Base-by-base conservation (phyloP, 30 jellyfish, hydroid and myxozoan genomes). In the Pelagia noctiluca region DNA sequence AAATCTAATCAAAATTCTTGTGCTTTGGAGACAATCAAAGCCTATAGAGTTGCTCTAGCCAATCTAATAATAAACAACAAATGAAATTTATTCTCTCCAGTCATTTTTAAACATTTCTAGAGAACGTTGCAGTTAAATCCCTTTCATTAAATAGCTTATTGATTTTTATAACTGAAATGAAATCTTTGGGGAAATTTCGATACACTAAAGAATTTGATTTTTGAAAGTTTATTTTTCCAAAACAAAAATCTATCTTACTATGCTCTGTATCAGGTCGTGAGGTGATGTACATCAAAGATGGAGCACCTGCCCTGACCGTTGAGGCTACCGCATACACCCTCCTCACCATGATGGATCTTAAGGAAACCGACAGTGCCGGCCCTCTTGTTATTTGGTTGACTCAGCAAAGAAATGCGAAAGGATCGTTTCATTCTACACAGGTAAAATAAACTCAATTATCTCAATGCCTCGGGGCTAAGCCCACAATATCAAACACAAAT, bases 321-420 rank as follows among this genome's bases (percentile, higher is more conserved):
- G 96, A 88, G 35, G 65, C 92, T 2, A 88, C 91, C 10, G 72
- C 92, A 0, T 88, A 88, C 35, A 62, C 92, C 5, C 78, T 88
- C 34, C 73, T 88, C 28, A 53, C 92, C 16, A 88, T 75, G 81
- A 47, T 70, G 11, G 75, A 48, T 12, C 33, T 77, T 73, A 73
- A 79, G 7, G 67, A 77, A n/a, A 3, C 63, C 28, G 88, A 78
- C 12, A 60, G 28, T 3, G 90, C 89, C 23, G 96, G 96, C 35
- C 92, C 91, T 3, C 66, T 88, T 21, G 96, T 88, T 62, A 37
- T 79, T 28, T 88, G 96, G 96, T 68, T 88, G 23, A 79, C 92
- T 0, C 74, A 80, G 64, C 88, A 77, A 35, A 68, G 96, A 88
- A 88, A 88, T 80, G 80, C 92, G 21, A 75, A 67, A 36, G 96